phyloP scores from a whole-genome alignment of 2,113 vertebrate genomes.

The Phaethornis superciliosus region DNA sequence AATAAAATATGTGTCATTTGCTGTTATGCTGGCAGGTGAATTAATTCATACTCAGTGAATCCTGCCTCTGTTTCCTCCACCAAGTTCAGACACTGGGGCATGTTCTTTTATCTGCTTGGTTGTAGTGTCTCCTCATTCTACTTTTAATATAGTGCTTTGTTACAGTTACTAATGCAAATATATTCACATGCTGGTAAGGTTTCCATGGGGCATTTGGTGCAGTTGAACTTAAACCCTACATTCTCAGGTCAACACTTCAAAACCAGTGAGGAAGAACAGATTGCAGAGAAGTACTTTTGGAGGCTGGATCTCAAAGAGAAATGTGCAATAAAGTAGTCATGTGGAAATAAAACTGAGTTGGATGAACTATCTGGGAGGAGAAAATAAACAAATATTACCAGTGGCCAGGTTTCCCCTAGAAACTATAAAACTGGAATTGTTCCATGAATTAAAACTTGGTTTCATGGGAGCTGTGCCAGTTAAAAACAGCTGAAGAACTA shows the following conservation, averaged over 20 bases:
- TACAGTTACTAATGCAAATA: background rate
- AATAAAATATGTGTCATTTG: background rate
- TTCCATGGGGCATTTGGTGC: background rate
- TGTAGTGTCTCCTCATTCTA: background rate
- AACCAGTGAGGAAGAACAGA: background rate
- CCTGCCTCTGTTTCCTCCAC: background rate
- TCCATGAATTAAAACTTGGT: background rate
- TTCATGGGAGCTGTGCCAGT: background rate
- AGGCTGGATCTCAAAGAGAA: background rate
- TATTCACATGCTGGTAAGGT: background rate
- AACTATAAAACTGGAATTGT: background rate
- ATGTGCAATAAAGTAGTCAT: background rate
- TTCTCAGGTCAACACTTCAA: background rate
- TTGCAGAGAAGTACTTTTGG: background rate
- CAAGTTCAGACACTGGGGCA: background rate
- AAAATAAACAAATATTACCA: constrained; percentile 33
- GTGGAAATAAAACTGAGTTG: background rate
- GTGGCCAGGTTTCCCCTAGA: background rate
- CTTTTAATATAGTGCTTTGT: background rate
- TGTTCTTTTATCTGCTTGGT: background rate
- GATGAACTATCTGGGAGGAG: background rate
- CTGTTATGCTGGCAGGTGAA: background rate
- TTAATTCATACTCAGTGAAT: background rate
- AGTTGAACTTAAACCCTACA: background rate
- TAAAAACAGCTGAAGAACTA: constrained; percentile 10